Evolutionary conservation across 2,113 vertebrate genomes (phyloP).

Genomic region (Heterocephalus glaber): DNA sequence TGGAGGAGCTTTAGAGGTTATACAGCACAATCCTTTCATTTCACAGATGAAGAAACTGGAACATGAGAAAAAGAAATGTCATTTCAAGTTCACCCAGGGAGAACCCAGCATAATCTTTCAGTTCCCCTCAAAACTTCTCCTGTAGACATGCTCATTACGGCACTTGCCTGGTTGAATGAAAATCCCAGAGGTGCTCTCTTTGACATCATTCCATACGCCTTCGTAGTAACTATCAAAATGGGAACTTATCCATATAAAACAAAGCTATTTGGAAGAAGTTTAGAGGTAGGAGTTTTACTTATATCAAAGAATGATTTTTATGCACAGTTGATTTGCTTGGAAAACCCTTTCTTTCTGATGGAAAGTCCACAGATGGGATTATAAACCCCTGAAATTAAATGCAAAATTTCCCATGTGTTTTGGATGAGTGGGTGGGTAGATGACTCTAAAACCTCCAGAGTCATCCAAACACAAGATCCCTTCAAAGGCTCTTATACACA

Average conservation of each 20-base stretch:
- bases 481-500: not conserved
- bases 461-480: not conserved
- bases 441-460: not conserved
- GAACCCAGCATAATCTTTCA: not conserved
- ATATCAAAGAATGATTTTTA: slow-evolving; percentile 20
- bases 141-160: not conserved
- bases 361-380: not conserved
- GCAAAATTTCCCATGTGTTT: not conserved
- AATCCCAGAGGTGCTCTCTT: not conserved
- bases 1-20: slow-evolving; percentile 34
- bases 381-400: not conserved
- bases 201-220: not conserved
- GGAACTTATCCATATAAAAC: slow-evolving; percentile 25
- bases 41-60: not conserved
- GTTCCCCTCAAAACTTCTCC: not conserved
- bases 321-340: not conserved
- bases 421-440: not conserved
- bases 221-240: slow-evolving; percentile 44
- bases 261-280: slow-evolving; percentile 1
- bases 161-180: not conserved
- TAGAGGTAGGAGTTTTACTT: slow-evolving; percentile 38
- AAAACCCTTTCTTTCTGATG: not conserved
- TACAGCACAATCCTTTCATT: not conserved
- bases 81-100: not conserved
- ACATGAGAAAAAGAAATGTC: not conserved